Conservation (phyloP, 2,888 invertebrate genomes). For the Erannis defoliaria region DNA sequence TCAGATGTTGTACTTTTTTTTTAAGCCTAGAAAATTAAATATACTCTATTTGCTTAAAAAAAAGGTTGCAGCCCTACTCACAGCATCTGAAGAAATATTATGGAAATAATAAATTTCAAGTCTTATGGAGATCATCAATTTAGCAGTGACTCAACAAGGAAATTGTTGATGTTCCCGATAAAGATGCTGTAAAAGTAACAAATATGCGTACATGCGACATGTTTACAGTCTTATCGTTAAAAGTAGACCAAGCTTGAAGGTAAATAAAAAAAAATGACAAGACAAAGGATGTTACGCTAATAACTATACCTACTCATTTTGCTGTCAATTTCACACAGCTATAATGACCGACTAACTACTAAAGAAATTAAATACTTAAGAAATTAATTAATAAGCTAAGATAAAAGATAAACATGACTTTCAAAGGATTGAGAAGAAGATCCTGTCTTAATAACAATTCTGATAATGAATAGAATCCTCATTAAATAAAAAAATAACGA, state of each 20-base stretch:
- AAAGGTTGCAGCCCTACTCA: no score
- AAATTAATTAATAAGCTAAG: background rate
- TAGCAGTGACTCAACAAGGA: slow-evolving; percentile 39
- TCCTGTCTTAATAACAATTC: background rate
- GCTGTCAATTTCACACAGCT: background rate
- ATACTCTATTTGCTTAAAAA: no score
- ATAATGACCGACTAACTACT: background rate
- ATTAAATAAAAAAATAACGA: no score
- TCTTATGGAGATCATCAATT: slow-evolving; percentile 39
- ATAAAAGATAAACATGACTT: background rate
- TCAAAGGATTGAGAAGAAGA: background rate
- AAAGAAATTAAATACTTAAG: no score
- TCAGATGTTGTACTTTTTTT: no score
- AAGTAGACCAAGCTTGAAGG: slow-evolving; percentile 30
- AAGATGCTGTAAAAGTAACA: slow-evolving; percentile 22
- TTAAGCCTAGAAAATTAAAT: no score
- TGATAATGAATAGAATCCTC: no score
- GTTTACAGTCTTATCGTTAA: slow-evolving; percentile 28
- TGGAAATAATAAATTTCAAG: slow-evolving; percentile 17
- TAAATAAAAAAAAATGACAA: slow-evolving; percentile 31
- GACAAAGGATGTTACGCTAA: slow-evolving; percentile 17
- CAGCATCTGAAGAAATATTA: slow-evolving; percentile 10
- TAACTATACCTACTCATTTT: background rate
- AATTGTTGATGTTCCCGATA: slow-evolving; percentile 21
- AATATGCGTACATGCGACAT: slow-evolving; percentile 5